Conservation (phyloP, 2,113 vertebrate genomes). For the Coturnix japonica region DNA sequence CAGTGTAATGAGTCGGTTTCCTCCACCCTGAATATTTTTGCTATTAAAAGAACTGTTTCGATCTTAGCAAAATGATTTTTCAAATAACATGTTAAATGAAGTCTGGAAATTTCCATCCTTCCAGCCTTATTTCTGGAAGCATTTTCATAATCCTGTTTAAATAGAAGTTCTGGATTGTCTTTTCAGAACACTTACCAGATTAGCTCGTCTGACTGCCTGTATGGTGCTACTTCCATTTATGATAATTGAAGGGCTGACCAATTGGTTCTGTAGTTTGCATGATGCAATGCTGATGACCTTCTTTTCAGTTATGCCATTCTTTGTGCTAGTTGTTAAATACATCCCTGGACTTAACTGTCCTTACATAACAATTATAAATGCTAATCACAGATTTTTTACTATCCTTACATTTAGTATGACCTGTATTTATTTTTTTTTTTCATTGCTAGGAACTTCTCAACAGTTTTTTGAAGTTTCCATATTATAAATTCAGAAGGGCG, state of each 20-base stretch:
- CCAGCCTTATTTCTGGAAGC: background rate
- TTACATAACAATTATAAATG: background rate
- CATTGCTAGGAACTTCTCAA: background rate
- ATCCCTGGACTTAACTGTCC: background rate
- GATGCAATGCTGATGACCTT: background rate
- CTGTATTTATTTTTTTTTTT: background rate
- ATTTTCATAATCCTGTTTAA: constrained; percentile 13
- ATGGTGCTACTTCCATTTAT: background rate
- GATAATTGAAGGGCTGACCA: background rate
- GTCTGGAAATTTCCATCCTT: constrained; percentile 34
- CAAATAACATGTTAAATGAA: background rate
- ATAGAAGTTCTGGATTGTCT: background rate
- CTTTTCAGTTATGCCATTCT: background rate
- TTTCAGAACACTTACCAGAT: background rate
- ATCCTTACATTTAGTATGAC: background rate
- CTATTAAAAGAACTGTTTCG: background rate
- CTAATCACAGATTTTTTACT: background rate
- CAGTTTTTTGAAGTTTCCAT: background rate
- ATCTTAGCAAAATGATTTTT: background rate
- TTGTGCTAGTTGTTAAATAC: background rate
- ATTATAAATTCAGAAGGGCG: background rate
- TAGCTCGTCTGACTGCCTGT: background rate
- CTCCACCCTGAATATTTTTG: background rate
- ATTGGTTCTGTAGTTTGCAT: background rate
- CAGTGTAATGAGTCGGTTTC: background rate